Base-by-base conservation (phyloP, 2,113 vertebrate species). In the Sinocyclocheilus rhinocerous region DNA sequence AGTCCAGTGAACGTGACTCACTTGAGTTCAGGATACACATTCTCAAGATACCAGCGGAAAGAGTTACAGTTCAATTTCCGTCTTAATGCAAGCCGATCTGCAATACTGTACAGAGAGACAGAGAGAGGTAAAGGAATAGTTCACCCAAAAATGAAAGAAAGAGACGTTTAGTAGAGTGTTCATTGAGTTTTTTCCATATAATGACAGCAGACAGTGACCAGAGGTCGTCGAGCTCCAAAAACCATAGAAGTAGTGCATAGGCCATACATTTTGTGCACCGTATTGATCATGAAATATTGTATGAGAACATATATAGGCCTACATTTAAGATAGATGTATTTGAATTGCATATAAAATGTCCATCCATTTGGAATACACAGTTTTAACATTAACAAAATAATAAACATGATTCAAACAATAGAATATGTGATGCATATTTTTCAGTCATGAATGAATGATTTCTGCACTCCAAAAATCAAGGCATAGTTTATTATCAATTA, bases 11-110 rank as follows among this genome's bases (percentile, higher is more conserved):
- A 33, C 15, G 3, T 11, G 61, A 63, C 96, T 95, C 92, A 99
- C 98, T 96, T 98, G 90, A 99, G 97, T 90, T 99, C 98, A 0
- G 98, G 97, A 82, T 99, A 99, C 84, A 99, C 95, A 1, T 97
- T 99, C 93, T 99, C 97, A 93, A 99, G 95, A 91, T 99, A 99
- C 98, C 98, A 99, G 82, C 96, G 97, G 93, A 99, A 99, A 48
- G 98, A 96, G 92, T 98, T 98, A 94, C 98, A 99, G 93, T 96
- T 97, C 93, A 99, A 86, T 85, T 97, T 97, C 91, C 95, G 95
- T 26, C 97, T 93, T 78, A 97, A 95, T 0, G 97, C 95, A 81
- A 97, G 84, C 11, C 97, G 95, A 0, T 98, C 97, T 52, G 96
- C 90, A 77, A 99, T 95, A 89, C 98, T 99, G 87, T 75, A 90